Base-by-base conservation (phyloP, 2,113 vertebrate species). In the Saccopteryx leptura region DNA sequence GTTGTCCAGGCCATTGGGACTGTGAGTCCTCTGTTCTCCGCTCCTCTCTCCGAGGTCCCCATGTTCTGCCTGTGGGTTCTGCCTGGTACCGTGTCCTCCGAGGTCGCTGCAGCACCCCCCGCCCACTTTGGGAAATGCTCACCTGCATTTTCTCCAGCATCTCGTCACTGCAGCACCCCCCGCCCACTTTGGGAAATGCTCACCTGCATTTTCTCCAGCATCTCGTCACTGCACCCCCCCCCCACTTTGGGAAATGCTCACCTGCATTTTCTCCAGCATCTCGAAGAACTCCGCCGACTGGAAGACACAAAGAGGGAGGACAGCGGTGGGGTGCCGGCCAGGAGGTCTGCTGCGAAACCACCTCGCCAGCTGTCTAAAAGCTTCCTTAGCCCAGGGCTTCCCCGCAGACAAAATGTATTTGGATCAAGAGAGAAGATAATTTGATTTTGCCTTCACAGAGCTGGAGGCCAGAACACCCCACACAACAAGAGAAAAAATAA, bases 231-330 rank as follows among this genome's bases (percentile, higher is more conserved):
- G 63, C 79, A 46, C 11, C 48, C 31, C 15, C 23, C 18, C 13
- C 5, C 50, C 9, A 3, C 0, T 18, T 19, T 13, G 12, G 19
- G 33, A 39, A n/a, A 63, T 33, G 78, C 98, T 98, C 96, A 99
- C 99, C 99, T 99, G 99, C 75, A 99, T 99, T 96, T 99, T 99
- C 89, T 99, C 99, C 98, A 99, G 98, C 98, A 98, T 98, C 97
- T 99, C 99, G 23, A 99, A 99, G 98, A 99, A 99, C 95, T 99
- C 99, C 7, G 99, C 98, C 1, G 99, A 99, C 99, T 99, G 99
- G 76, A 98, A 98, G 92, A 98, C 71, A 98, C 61, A 98, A 83
- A 95, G 69, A 75, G 79, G 63, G 81, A 71, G 46, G 23, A 92
- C 56, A 91, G n/a, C 56, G 76, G 13, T 2, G 3, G 78, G 23